Base-by-base conservation (phyloP, 2,797 vertebrate species). In the Liparis tanakae region DNA sequence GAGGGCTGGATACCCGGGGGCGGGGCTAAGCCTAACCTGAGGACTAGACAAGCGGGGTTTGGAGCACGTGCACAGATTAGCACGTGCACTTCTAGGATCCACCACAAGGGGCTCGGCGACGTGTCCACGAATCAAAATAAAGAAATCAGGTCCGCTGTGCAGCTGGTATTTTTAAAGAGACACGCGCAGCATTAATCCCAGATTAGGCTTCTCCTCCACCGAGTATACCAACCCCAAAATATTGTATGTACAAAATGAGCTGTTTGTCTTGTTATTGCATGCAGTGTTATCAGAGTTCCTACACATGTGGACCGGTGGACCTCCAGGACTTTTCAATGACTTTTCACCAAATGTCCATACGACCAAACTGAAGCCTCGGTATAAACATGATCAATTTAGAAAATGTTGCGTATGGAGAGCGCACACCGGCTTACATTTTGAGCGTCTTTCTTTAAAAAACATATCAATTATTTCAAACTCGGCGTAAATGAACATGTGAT, bases 161-260 rank as follows among this genome's bases (percentile, higher is more conserved):
- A 67, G 36, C 72, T 15, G 54, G 25, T 67, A 17, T 33, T 66
- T 5, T 44, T 46, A 6, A 70, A 74, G 72, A 63, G 30, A 20
- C 69, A 82, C 46, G 64, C n/a, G 8, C 59, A 72, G 17, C 54
- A 67, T 74, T 67, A 62, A 72, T 72, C 72, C 78, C 66, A 79
- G 84, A 86, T 86, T 73, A 84, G 77, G 83, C 83, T 79, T 83
- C 70, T n/a, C 57, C 84, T 74, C 79, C 67, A 54, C 83, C 87
- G 82, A 82, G 85, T 83, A 83, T 77, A 81, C 82, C 83, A 85
- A 82, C 84, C 84, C 84, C 80, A 66, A 87, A 71, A 91, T 80
- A 79, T 72, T 70, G 46, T 92, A 94, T 94, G 84, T 95, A 94
- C 93, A 94, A 87, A 92, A 91, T 84, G 79, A 92, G 82, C 82